Base-by-base conservation (phyloP, 2,797 vertebrate species). In the Yasuhikotakia modesta region DNA sequence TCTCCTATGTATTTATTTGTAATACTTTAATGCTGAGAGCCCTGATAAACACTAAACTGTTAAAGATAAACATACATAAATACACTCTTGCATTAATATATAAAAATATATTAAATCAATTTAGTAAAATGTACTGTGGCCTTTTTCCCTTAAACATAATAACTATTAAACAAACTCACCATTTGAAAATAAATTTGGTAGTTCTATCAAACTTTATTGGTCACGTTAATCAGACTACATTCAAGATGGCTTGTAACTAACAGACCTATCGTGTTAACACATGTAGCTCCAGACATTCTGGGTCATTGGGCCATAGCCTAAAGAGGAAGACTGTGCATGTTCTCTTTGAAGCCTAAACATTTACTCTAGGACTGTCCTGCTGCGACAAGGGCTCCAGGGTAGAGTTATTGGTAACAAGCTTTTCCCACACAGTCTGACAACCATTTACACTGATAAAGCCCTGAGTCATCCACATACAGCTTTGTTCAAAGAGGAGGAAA, bases 281-380 rank as follows among this genome's bases (percentile, higher is more conserved):
- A 81, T 78, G 61, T 73, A 72, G 66, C 58, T 32, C 14, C 53
- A 48, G 60, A 53, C 70, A 80, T 82, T 76, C 70, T 73, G 63
- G 74, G 71, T 80, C 79, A 72, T 64, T 70, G 22, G 79, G n/a
- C 61, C 21, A 46, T 71, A 65, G 79, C 79, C 71, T 64, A 50
- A 64, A 63, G 72, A 76, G 68, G 35, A 60, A 30, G 43, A 64
- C 57, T 70, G 75, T 75, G 78, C 75, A 48, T 70, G 71, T 63
- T 82, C 58, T 57, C 84, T 85, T 85, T 85, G 84, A 85, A 83
- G 84, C 53, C 21, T 70, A 48, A 76, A 61, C 63, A 78, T 79
- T 76, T 81, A 52, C n/a, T 53, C 64, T 69, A 50, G 39, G 63
- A 65, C 52, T 74, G 69, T 45, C 73, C 78, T 70, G 73, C 53